Evolutionary conservation across 2,888 invertebrate genomes (phyloP).

Genomic region (Nomada ferruginata): DNA sequence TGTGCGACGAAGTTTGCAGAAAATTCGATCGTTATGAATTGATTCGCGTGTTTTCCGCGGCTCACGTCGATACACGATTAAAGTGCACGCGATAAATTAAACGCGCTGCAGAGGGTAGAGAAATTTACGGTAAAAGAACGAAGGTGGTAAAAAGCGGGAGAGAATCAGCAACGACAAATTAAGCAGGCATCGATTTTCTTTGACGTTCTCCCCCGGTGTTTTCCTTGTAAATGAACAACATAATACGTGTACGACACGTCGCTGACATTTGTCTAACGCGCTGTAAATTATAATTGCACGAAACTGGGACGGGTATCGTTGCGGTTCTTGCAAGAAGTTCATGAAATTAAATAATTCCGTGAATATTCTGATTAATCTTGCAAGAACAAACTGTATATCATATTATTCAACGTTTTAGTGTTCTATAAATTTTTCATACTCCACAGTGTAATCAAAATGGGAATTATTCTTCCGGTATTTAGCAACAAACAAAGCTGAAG

Average conservation of each 20-base stretch:
- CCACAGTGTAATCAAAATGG: too few relatives aligned
- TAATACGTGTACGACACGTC: slow-evolving; percentile 18
- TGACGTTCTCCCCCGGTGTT: background rate
- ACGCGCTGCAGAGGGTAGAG: background rate
- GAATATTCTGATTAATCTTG: slow-evolving; percentile 40
- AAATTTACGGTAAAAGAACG: slow-evolving; percentile 20
- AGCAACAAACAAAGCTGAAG: too few relatives aligned
- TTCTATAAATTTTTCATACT: background rate
- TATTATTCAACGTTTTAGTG: background rate
- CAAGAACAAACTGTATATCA: slow-evolving; percentile 4
- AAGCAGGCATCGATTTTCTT: slow-evolving; percentile 39
- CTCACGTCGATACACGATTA: slow-evolving; percentile 31
- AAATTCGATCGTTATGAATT: too few relatives aligned
- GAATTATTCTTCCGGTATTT: too few relatives aligned
- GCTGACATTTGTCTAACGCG: slow-evolving; percentile 47
- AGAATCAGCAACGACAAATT: slow-evolving; percentile 48
- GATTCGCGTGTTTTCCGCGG: slow-evolving; percentile 5
- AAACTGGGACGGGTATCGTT: slow-evolving; percentile 47
- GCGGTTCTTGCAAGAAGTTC: slow-evolving; percentile 21
- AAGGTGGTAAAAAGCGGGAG: slow-evolving; percentile 33
- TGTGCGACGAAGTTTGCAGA: too few relatives aligned
- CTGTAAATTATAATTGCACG: slow-evolving; percentile 49
- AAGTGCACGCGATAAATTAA: slow-evolving; percentile 40
- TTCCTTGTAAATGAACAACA: slow-evolving; percentile 39
- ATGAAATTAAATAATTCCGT: slow-evolving; percentile 58